Evolutionary conservation across 35 echinoderm and acorn worm species (phyloP), one percentile per base, ranked within the genome.

Genomic region (Lytechinus variegatus): DNA sequence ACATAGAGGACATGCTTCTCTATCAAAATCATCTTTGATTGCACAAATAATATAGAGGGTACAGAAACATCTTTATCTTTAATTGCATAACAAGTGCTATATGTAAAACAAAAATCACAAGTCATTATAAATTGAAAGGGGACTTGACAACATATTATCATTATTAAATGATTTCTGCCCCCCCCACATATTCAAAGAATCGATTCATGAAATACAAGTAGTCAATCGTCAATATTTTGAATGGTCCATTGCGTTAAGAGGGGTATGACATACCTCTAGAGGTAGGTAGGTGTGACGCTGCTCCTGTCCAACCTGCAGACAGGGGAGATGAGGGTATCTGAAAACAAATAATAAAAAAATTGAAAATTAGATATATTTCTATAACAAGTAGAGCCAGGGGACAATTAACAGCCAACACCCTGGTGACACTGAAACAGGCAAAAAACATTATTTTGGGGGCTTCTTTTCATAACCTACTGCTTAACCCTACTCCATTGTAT

Each of bases 291-390:
- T 99, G 95, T 99, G 98, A 27, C 97, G 95, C 58, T 99, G 98
- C 95, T 99, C 98, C 71, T 99, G 98, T 54, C 98, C 98, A 96
- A 99, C 98, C 94, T 99, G 98, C 86, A 99, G 89, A 94, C 98
- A 99, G 28, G 98, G 98, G 56, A 99, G 91, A 87, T 97, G 96
- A 55, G 98, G 97, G 89, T 99, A 99, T 93, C 98, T 99, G 91
- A 9, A 93, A 90, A 57, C 21, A 27, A 93, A 54, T 2, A 93
- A 93, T 24, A 55, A 57, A n/a, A n/a, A n/a, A n/a, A n/a, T n/a
- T 5, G 19, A 93, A 56, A 24, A 79, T 90, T 29, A 14, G 4
- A 10, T 3, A 3, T n/a, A 90, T 54, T 14, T 21, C 88, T 90
- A 90, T 29, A 89, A 10, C 33, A 44, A 44, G n/a, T n/a, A n/a